Percentiles rank a stretch among this genome's conserved stretches.
phyloP scores from a whole-genome alignment of 2,113 vertebrate genomes.

The Mugil cephalus region DNA sequence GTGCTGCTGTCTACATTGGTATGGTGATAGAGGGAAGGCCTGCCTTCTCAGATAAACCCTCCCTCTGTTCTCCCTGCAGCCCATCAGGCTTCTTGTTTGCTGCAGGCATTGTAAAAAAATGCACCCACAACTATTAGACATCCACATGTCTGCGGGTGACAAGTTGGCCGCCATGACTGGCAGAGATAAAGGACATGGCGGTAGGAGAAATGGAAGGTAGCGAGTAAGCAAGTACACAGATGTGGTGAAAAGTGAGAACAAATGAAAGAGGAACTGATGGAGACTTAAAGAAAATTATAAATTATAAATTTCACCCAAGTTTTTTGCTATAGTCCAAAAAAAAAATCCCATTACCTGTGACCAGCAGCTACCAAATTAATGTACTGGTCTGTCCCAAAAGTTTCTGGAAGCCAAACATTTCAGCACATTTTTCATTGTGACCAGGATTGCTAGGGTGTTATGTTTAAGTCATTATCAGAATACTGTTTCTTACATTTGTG shows the following conservation, averaged over 20 bases:
- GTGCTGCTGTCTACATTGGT: conserved; percentile 72
- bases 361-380: conserved; percentile 8
- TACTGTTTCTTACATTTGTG: too few species aligned
- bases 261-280: conserved; percentile 16
- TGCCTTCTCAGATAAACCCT: conserved; percentile 82
- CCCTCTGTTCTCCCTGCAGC: conserved; percentile 69
- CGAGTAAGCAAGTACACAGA: conserved; percentile 38
- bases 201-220: conserved; percentile 36
- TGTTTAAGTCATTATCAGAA: background rate
- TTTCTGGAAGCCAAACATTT: conserved; percentile 14
- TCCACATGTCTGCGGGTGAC: conserved; percentile 60
- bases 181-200: conserved; percentile 55
- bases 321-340: conserved; percentile 24
- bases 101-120: conserved; percentile 58
- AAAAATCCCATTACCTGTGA: conserved; percentile 17
- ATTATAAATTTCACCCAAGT: conserved; percentile 7
- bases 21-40: conserved; percentile 75
- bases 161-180: conserved; percentile 58
- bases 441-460: background rate
- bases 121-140: conserved; percentile 72
- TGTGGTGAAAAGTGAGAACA: background rate
- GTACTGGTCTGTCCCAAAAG: conserved; percentile 4
- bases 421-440: background rate
- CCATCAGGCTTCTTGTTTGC: conserved; percentile 61
- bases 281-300: conserved; percentile 19